Percentiles rank a stretch among this genome's conserved stretches.
Evolutionary conservation across 2,888 invertebrate species (phyloP).

Genomic region (Drosophila prostipennis): DNA sequence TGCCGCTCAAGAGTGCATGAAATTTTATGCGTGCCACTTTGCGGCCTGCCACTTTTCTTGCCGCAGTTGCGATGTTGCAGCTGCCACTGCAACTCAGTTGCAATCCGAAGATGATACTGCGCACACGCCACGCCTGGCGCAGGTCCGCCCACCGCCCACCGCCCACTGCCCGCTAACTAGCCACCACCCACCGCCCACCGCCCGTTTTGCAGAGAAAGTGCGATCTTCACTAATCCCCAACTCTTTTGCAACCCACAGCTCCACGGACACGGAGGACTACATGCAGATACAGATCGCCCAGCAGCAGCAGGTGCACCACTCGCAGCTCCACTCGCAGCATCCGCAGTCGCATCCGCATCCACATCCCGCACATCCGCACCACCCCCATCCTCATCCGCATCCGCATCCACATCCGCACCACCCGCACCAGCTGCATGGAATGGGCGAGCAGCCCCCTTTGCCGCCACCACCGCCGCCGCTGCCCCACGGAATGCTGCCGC

Average conservation of each 20-base stretch:
- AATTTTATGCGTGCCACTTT: slow-evolving; percentile 79
- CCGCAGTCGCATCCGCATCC: slow-evolving; percentile 46
- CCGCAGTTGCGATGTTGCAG: slow-evolving; percentile 5
- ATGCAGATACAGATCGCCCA: slow-evolving; percentile 87
- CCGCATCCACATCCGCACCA: slow-evolving; percentile 34
- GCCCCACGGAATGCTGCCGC: slow-evolving; percentile 82
- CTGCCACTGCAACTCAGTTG: slow-evolving; percentile 65
- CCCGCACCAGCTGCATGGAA: slow-evolving; percentile 69
- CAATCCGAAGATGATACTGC: slow-evolving; percentile 81
- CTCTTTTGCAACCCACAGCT: slow-evolving; percentile 62
- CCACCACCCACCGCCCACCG: background rate
- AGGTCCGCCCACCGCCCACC: slow-evolving; percentile 57
- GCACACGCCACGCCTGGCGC: slow-evolving; percentile 79
- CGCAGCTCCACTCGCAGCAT: slow-evolving; percentile 39
- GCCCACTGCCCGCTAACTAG: background rate
- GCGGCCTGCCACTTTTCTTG: slow-evolving; percentile 47
- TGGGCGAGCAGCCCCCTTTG: slow-evolving; percentile 81
- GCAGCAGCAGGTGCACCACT: slow-evolving; percentile 59
- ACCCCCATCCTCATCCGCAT: slow-evolving; percentile 40
- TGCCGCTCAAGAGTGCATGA: slow-evolving; percentile 75
- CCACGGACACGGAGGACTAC: slow-evolving; percentile 84
- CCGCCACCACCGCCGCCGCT: slow-evolving; percentile 85
- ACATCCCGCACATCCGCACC: slow-evolving; percentile 32
- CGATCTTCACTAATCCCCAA: slow-evolving; percentile 1
- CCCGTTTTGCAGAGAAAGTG: slow-evolving; percentile 1